These are phyloP conservation scores for Cossypha dichroa DNA, from an alignment of 2,797 vertebrate genomes.

Conservation along the genomic window DNA sequence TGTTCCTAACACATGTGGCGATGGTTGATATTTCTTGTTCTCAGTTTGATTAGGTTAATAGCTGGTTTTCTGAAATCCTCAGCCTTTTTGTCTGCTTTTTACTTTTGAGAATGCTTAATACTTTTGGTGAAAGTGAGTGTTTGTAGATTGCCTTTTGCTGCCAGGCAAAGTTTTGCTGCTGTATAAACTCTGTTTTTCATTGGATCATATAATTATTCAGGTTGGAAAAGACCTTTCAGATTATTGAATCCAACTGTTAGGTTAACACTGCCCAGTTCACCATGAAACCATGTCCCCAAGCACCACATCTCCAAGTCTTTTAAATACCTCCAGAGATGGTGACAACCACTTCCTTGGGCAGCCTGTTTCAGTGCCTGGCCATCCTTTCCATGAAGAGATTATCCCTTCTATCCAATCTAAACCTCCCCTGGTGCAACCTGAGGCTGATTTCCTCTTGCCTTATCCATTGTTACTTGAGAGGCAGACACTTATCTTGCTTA, in stretches of 20 bases:
- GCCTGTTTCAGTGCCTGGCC: background rate
- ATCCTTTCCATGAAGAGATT: background rate
- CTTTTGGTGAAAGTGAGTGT: background rate
- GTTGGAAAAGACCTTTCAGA: background rate
- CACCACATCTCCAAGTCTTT: background rate
- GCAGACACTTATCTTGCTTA: background rate
- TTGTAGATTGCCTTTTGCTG: background rate
- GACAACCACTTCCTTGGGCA: background rate
- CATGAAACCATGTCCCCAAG: background rate
- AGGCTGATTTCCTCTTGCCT: background rate
- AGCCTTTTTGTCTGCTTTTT: background rate
- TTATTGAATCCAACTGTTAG: background rate
- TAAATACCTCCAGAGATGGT: background rate
- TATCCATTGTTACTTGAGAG: rapidly evolving
- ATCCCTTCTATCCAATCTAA: background rate
- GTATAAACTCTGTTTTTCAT: background rate
- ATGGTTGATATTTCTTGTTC: background rate
- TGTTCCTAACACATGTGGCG: background rate
- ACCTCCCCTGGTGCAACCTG: background rate
- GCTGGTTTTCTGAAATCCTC: background rate
- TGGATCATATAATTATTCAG: background rate
- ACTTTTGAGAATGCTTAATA: background rate
- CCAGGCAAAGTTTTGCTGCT: background rate
- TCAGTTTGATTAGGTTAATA: background rate
- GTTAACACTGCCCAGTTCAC: background rate